These are phyloP conservation scores for Sciaenops ocellatus DNA, from an alignment of 2,797 vertebrate genomes.

Conservation along the genomic window DNA sequence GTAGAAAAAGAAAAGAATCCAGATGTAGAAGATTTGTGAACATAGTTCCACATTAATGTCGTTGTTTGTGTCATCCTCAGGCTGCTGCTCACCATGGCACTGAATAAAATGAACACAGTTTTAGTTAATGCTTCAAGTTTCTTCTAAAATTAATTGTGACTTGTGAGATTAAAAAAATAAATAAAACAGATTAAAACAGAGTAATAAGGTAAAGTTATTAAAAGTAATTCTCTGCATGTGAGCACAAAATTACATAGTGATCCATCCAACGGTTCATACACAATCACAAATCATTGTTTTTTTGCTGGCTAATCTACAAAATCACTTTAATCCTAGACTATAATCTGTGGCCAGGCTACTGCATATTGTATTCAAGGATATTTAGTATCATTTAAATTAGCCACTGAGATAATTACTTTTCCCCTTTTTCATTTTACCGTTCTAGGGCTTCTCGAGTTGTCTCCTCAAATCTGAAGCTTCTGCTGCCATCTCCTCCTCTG, in stretches of 20 bases:
- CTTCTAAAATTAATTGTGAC: neutral
- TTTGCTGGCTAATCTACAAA: too few species aligned
- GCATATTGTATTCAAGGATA: neutral
- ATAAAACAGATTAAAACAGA: neutral
- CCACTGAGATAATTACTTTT: neutral
- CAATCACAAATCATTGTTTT: too few species aligned
- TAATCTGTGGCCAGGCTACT: neutral
- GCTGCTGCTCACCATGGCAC: neutral
- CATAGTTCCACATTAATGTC: neutral
- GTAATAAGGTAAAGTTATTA: too few species aligned
- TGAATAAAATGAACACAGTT: conserved; percentile 1
- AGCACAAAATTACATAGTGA: neutral
- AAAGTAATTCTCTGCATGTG: neutral
- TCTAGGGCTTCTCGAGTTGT: conserved; percentile 77
- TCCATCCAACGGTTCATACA: too few species aligned
- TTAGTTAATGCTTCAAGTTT: neutral
- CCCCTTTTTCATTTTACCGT: conserved; percentile 30
- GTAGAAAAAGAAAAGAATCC: neutral
- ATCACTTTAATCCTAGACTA: too few species aligned
- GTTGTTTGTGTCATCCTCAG: neutral
- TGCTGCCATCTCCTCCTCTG: conserved; percentile 89
- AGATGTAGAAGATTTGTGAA: too few species aligned
- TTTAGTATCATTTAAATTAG: neutral
- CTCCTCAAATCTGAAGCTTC: conserved; percentile 85
- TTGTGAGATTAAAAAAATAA: neutral